These are phyloP conservation scores for Eulemur coronatus DNA, from an alignment of 2,797 vertebrate species.

Conservation along the genomic window DNA sequence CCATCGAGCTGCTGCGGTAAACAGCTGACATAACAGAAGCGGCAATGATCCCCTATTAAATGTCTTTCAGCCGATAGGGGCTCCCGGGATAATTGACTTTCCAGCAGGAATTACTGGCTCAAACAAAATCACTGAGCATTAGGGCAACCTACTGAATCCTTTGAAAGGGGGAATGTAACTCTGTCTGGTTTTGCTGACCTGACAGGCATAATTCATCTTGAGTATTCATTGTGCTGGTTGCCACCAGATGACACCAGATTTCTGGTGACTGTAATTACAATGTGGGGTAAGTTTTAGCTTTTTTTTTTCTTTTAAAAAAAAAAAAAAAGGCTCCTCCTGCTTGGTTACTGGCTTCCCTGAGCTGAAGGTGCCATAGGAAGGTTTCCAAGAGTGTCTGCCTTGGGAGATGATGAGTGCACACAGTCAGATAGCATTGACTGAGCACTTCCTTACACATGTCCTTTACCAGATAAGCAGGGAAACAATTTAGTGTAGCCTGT, in stretches of 20 bases:
- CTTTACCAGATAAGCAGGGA: constrained; percentile 26
- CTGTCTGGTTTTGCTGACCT: constrained; percentile 74
- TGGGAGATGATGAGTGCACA: not conserved
- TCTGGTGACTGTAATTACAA: constrained; percentile 63
- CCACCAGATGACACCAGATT: constrained; percentile 74
- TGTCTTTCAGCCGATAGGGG: constrained; percentile 75
- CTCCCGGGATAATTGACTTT: constrained; percentile 85
- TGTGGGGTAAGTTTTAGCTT: not conserved
- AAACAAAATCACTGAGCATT: constrained; percentile 84
- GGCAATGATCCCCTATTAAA: constrained; percentile 83
- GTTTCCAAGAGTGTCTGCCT: not conserved
- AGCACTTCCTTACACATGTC: not conserved
- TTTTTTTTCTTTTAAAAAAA: not conserved
- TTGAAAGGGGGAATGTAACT: constrained; percentile 55
- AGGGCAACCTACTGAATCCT: constrained; percentile 75
- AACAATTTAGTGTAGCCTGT: not conserved
- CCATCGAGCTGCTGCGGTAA: constrained; percentile 71
- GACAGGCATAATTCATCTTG: constrained; percentile 77
- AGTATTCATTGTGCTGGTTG: constrained; percentile 74
- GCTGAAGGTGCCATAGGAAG: not conserved
- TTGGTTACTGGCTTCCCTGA: not conserved
- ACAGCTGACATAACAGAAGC: constrained; percentile 85
- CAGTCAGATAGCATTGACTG: not conserved
- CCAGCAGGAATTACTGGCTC: constrained; percentile 86
- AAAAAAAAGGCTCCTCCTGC: not conserved